A percentile compares a stretch with the other conserved stretches of the same genome.
phyloP scores from a whole-genome alignment of 1,140 invertebrate species.

The Propsilocerus akamusi region DNA sequence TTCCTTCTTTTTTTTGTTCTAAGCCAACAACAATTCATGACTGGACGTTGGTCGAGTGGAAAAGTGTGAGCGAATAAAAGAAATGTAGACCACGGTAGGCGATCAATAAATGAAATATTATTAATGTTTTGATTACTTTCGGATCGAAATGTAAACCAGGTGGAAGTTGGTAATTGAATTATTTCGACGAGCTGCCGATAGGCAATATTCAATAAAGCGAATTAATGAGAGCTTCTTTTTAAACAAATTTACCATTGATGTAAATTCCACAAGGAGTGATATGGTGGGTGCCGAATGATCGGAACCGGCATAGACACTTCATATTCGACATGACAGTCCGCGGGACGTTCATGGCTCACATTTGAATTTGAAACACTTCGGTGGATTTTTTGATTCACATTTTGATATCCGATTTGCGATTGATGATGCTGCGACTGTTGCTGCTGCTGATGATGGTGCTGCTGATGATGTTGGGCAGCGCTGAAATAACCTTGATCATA shows the following conservation, averaged over 20 bases:
- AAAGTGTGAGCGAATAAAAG: too few species aligned
- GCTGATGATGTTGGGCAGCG: background rate
- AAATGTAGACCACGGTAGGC: too few species aligned
- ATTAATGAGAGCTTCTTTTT: background rate
- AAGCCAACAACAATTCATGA: too few species aligned
- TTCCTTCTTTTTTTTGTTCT: too few species aligned
- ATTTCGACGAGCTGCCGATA: background rate
- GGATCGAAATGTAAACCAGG: too few species aligned
- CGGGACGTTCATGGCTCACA: conserved; percentile 11
- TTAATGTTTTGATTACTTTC: too few species aligned
- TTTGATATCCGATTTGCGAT: background rate
- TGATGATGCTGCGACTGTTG: conserved; percentile 12
- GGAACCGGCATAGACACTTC: conserved; percentile 20
- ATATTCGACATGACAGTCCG: conserved; percentile 21
- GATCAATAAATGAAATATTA: too few species aligned
- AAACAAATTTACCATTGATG: conserved; percentile 24
- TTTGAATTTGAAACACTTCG: conserved; percentile 17
- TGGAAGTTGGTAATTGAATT: too few species aligned
- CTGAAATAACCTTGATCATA: background rate
- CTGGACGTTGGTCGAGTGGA: too few species aligned
- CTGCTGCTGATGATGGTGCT: too few species aligned
- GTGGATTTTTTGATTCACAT: conserved; percentile 7
- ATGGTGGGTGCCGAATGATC: conserved; percentile 21
- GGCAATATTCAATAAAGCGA: background rate
- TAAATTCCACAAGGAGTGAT: conserved; percentile 23